Base-by-base conservation (phyloP, 30 jellyfish, hydroid and myxozoan species). In the Aurelia aurita complex sp. Pacific region DNA sequence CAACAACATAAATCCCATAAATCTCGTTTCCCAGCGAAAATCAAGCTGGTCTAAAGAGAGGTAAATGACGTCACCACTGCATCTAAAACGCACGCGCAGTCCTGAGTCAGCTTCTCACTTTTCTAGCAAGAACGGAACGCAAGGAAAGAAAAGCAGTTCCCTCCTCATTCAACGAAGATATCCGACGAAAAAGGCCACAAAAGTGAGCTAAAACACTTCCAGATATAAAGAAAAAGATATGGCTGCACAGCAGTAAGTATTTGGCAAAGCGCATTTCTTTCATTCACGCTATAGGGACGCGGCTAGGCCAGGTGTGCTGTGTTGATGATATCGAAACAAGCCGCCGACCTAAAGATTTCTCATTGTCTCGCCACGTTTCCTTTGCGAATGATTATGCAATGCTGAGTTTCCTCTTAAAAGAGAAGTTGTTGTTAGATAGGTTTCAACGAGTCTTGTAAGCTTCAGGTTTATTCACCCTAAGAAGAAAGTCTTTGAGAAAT, bases 161-260 rank as follows among this genome's bases (percentile, higher is more conserved):
- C 60, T 14, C 34, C 87, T 46, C 57, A 46, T 46, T 46, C 57
- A 46, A 46, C 57, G 57, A 46, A 46, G 57, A 46, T 46, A 46
- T 46, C 57, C 57, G 14, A 46, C 57, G 36, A 23, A 23, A 61
- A n/a, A 23, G 17, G 15, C 38, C 13, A 23, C 10, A 9, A 23
- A 61, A 61, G 70, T 34, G 29, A 29, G 50, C 38, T 67, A 15
- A 19, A 67, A 67, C 9, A 23, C 57, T 23, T 46, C 61, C 16
- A 17, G 18, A 23, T 29, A 69, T 40, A 59, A 57, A 1, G 40
- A 9, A 40, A 23, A 64, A 33, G 57, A 61, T 46, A 82, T 82
- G 91, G 91, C 91, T 13, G 14, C 85, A 35, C 91, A 82, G 62
- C 91, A 82, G 91, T 82, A 72, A 82, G 91, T 70, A 71, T 70